Evolutionary conservation across 2,797 vertebrate species (phyloP), one percentile per base, ranked within the genome.

Genomic region (Phataginus tetradactyla): DNA sequence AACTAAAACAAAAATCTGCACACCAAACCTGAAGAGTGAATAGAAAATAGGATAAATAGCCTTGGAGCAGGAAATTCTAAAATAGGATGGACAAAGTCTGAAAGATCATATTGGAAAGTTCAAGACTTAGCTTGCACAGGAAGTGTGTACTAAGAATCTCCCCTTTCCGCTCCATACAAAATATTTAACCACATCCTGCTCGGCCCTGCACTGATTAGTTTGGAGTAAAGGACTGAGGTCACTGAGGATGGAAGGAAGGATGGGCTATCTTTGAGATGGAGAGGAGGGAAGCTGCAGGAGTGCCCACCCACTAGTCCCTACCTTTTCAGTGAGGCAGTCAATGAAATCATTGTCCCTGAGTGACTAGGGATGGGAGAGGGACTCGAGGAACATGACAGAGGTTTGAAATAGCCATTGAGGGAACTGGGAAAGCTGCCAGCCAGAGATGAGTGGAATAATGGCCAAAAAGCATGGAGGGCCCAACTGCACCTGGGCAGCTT

Each of bases 31-130:
- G 34, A 69, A 85, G 23, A 27, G 39, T 90, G 32, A 96, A 13
- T 53, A 68, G 34, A 88, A 77, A 79, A 88, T 29, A 87, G 42
- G 39, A 87, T 75, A 86, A 15, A 81, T 29, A 71, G 32, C 3
- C 21, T 79, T 81, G 59, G 66, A 71, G 80, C 21, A 94, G 34
- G 63, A 77, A 80, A 97, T 87, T 89, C 0, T 85, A 71, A 96
- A 66, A 12, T 34, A 7, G 0, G 15, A 14, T 51, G 25, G 64
- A 18, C 45, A 87, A 92, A 68, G 18, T 59, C 91, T 91, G 4
- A 86, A 95, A 81, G 49, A 72, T 80, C 34, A 17, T 53, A 55
- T 39, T 49, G 25, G 13, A 90, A 74, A 90, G 23, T 53, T 90
- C 3, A 23, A 89, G 61, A 77, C 63, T 86, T 63, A 80, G 25